Percentiles rank a stretch among this genome's conserved stretches.
phyloP scores from a whole-genome alignment of 2,113 vertebrate species.

The Pterocles burchelli region DNA sequence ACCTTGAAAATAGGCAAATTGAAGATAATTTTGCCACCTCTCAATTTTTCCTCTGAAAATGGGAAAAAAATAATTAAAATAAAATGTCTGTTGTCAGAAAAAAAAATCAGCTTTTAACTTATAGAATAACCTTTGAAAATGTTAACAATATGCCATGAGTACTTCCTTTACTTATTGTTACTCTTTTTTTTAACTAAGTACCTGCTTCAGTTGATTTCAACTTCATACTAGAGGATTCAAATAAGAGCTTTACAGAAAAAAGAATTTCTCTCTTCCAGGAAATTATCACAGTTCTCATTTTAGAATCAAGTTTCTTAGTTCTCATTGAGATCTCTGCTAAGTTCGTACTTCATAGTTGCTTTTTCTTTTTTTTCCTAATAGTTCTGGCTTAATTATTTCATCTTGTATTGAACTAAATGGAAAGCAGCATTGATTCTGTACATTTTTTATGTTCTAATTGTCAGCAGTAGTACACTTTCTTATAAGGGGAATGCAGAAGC shows the following conservation, averaged over 20 bases:
- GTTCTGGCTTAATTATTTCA: background rate
- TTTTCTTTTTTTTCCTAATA: background rate
- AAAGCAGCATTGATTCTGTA: background rate
- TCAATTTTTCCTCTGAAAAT: background rate
- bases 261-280: background rate
- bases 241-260: background rate
- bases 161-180: background rate
- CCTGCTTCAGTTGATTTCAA: background rate
- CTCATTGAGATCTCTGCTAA: background rate
- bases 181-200: background rate
- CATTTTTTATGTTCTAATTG: background rate
- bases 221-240: background rate
- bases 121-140: conserved; percentile 12
- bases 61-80: background rate
- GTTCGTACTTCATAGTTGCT: background rate
- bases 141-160: background rate
- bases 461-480: background rate
- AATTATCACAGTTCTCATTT: background rate
- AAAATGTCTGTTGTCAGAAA: background rate
- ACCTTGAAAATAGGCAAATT: background rate
- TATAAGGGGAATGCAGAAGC: background rate
- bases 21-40: background rate
- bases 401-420: background rate
- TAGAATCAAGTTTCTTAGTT: background rate
- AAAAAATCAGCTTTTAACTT: background rate